Percentiles rank a stretch among this genome's conserved stretches.
phyloP scores from a whole-genome alignment of 2,888 invertebrate genomes.

The Deilephila elpenor region DNA sequence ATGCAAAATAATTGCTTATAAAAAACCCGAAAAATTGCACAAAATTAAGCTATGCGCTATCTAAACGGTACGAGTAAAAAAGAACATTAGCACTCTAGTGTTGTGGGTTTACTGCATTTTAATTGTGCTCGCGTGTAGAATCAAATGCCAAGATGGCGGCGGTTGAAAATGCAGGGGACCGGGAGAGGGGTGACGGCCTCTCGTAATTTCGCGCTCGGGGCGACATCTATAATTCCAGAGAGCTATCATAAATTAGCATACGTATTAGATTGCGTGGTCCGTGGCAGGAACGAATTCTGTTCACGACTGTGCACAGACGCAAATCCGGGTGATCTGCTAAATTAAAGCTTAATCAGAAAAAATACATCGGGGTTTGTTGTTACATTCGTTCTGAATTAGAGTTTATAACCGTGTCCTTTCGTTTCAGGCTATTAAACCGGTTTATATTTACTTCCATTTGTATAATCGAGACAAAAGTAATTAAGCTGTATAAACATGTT shows the following conservation, averaged over 20 bases:
- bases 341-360: slow-evolving; percentile 50
- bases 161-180: slow-evolving; percentile 46
- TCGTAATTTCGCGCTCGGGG: slow-evolving; percentile 73
- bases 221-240: slow-evolving; percentile 81
- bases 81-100: slow-evolving; percentile 53
- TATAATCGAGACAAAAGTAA: background rate
- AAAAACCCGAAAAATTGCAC: background rate
- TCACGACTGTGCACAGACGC: slow-evolving; percentile 63
- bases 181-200: slow-evolving; percentile 48
- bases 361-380: slow-evolving; percentile 5
- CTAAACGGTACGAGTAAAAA: slow-evolving; percentile 38
- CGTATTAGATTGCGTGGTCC: slow-evolving; percentile 75
- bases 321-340: slow-evolving; percentile 54
- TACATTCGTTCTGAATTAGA: slow-evolving; percentile 4
- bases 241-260: slow-evolving; percentile 82
- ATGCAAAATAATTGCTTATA: background rate
- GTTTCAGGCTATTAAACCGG: background rate
- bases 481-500: background rate
- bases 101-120: slow-evolving; percentile 54
- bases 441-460: background rate
- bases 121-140: slow-evolving; percentile 58
- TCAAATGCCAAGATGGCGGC: slow-evolving; percentile 77
- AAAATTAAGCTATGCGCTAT: slow-evolving; percentile 32
- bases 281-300: slow-evolving; percentile 66
- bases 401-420: background rate